Conservation (phyloP, 2,113 vertebrate genomes). For the Coreoperca whiteheadi region DNA sequence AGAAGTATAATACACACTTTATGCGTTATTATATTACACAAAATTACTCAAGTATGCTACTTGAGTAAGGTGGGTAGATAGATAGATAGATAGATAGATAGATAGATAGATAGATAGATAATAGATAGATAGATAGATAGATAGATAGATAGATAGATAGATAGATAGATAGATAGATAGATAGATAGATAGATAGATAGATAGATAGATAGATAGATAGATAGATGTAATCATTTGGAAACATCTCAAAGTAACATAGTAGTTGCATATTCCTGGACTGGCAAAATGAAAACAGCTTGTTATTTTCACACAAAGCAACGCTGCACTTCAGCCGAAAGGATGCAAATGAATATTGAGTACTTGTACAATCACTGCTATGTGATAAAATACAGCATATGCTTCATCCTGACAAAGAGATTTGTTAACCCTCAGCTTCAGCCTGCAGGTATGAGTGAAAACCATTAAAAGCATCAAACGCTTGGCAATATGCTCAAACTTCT, state of each 20-base stretch:
- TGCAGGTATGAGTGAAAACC: slow-evolving; percentile 74
- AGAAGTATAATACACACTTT: too few species aligned
- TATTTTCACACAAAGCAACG: slow-evolving; percentile 27
- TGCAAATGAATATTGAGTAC: slow-evolving; percentile 58
- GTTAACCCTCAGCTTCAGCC: slow-evolving; percentile 66
- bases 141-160: background rate
- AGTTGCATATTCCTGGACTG: slow-evolving; percentile 15
- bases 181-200: background rate
- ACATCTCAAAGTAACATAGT: background rate
- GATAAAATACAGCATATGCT: slow-evolving; percentile 62
- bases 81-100: background rate
- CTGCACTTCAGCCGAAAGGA: slow-evolving; percentile 50
- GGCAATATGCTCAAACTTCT: slow-evolving; percentile 67
- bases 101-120: slow-evolving; percentile 7
- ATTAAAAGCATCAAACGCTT: slow-evolving; percentile 71
- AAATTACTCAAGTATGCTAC: too few species aligned
- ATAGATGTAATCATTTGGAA: background rate
- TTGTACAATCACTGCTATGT: slow-evolving; percentile 48
- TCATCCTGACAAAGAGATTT: slow-evolving; percentile 62
- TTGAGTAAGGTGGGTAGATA: background rate
- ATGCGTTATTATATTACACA: background rate
- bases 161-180: background rate
- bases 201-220: background rate
- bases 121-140: slow-evolving; percentile 1
- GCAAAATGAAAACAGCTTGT: slow-evolving; percentile 48